Evolutionary conservation across 2,113 vertebrate species (phyloP).

Genomic region (Chiloscyllium plagiosum): DNA sequence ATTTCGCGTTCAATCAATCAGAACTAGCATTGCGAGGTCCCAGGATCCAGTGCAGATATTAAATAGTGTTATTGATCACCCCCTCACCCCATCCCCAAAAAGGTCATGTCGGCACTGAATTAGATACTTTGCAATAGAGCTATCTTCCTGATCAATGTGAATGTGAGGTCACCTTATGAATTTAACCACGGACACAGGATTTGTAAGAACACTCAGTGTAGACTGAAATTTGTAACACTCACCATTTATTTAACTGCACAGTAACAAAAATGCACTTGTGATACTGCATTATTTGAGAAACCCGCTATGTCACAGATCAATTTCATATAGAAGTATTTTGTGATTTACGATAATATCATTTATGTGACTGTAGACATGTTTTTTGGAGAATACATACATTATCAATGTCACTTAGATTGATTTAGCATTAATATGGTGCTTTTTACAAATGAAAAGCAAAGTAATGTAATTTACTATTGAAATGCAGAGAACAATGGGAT

Average conservation of each 20-base stretch:
- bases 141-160: neutral
- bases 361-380: neutral
- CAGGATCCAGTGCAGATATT: neutral
- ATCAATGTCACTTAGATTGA: constrained; percentile 15
- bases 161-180: neutral
- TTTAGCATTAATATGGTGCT: constrained; percentile 10
- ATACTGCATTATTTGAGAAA: constrained; percentile 7
- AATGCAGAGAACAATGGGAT: constrained; percentile 8
- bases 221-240: constrained; percentile 30
- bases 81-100: neutral
- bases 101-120: neutral
- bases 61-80: neutral
- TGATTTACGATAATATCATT: constrained; percentile 16
- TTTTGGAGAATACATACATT: constrained; percentile 26
- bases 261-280: constrained; percentile 9
- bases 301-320: neutral
- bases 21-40: neutral
- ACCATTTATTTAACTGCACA: constrained; percentile 26
- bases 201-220: neutral
- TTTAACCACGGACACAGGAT: neutral
- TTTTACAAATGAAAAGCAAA: neutral
- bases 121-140: neutral
- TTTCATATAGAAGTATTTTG: constrained; percentile 3
- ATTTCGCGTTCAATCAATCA: neutral
- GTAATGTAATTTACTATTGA: constrained; percentile 10